phyloP scores from a whole-genome alignment of 1,140 invertebrate species.

The Pseudomyrmex flavicornis region DNA sequence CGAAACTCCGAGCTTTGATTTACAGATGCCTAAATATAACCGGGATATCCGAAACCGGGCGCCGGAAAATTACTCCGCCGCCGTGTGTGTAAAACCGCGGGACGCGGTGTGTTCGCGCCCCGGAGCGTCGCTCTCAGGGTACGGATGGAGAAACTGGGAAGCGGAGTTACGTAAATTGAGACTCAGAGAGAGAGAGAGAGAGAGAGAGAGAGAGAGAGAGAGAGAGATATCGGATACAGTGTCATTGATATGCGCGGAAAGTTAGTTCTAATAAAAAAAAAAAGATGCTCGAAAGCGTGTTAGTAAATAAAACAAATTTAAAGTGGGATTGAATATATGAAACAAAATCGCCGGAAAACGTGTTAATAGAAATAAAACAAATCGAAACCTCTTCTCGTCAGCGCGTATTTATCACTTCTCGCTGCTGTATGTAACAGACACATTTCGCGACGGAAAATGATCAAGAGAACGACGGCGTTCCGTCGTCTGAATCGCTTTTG shows the following conservation, averaged over 20 bases:
- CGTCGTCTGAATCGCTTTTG: slow-evolving; percentile 23
- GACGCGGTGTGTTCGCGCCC: slow-evolving; percentile 4
- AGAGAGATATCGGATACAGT: too few relatives aligned
- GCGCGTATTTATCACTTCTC: too few relatives aligned
- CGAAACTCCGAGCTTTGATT: slow-evolving; percentile 11
- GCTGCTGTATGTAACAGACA: too few relatives aligned
- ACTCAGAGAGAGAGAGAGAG: neutral
- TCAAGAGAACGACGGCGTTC: neutral
- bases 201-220: too few relatives aligned
- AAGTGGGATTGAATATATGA: too few relatives aligned
- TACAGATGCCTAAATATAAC: slow-evolving; percentile 39
- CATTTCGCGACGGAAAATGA: neutral
- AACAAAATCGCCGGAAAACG: too few relatives aligned
- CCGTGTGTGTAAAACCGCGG: slow-evolving; percentile 1
- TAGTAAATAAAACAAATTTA: neutral
- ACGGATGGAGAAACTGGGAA: neutral
- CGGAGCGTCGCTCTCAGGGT: slow-evolving; percentile 10
- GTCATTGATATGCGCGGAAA: too few relatives aligned
- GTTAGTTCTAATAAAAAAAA: neutral
- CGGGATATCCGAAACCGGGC: slow-evolving; percentile 8
- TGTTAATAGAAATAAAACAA: too few relatives aligned
- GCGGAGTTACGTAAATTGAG: slow-evolving; percentile 28
- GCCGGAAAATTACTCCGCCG: slow-evolving; percentile 4
- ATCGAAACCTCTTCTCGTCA: too few relatives aligned
- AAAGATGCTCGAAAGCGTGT: neutral